Percentiles rank a stretch among this genome's conserved stretches.
Evolutionary conservation across 2,797 vertebrate species (phyloP).

Genomic region (Propithecus deckenii): DNA sequence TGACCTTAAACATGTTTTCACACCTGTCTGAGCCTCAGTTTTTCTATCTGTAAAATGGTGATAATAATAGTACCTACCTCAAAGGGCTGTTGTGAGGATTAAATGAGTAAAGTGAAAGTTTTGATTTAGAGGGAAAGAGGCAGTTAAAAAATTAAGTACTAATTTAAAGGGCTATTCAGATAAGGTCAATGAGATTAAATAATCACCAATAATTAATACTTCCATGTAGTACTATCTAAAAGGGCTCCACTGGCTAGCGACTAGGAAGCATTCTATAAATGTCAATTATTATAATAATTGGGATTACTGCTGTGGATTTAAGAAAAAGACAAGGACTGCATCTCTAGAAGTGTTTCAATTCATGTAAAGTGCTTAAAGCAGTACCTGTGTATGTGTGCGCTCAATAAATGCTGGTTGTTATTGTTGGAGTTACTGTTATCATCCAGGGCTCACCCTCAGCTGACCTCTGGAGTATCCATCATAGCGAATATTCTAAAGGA

Average conservation of each 20-base stretch:
- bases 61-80: not conserved
- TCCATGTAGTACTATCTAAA: not conserved
- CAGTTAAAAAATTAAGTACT: not conserved
- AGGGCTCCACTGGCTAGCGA: not conserved
- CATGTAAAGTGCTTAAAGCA: not conserved
- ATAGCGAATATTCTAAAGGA: not conserved
- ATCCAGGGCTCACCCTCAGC: not conserved
- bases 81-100: not conserved
- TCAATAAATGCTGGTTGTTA: not conserved
- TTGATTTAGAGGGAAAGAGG: not conserved
- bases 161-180: not conserved
- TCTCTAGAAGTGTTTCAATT: slow-evolving; percentile 43
- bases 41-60: slow-evolving; percentile 1
- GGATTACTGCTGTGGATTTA: not conserved
- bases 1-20: not conserved
- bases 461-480: not conserved
- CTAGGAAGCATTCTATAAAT: not conserved
- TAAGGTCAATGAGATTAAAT: not conserved
- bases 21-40: not conserved
- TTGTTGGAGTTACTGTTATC: not conserved
- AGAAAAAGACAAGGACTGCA: not conserved
- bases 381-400: not conserved
- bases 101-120: not conserved
- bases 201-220: slow-evolving; percentile 22
- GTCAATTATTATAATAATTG: not conserved